These are phyloP conservation scores for Cinclus mexicanus DNA, from an alignment of 2,113 vertebrate species.

Conservation along the genomic window DNA sequence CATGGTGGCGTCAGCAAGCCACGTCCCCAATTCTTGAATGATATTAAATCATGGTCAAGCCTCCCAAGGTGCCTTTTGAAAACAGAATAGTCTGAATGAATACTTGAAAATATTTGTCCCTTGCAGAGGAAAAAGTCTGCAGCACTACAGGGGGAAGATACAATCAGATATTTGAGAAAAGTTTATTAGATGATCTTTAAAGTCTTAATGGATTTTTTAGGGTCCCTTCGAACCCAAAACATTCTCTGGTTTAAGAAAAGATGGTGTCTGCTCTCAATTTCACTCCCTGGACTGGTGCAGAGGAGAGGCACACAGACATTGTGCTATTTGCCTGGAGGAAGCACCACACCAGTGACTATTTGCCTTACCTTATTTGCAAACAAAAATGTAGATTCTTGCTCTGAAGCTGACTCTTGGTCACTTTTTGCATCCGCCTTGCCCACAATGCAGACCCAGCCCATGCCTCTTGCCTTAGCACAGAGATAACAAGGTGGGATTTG, in stretches of 20 bases:
- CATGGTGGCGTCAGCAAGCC: neutral
- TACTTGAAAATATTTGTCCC: neutral
- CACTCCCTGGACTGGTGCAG: neutral
- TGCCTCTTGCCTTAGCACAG: neutral
- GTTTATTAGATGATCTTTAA: neutral
- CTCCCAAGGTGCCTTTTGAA: neutral
- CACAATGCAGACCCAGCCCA: fast-evolving
- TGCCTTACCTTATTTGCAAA: conserved; percentile 28
- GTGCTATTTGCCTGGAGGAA: conserved; percentile 22
- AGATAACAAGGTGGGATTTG: neutral
- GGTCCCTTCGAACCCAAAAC: neutral
- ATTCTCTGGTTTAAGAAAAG: neutral
- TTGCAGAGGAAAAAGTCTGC: neutral
- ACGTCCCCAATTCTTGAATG: neutral
- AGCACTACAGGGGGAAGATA: neutral
- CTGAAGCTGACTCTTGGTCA: neutral
- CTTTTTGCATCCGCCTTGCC: neutral
- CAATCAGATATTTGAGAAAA: neutral
- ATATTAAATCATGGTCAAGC: neutral
- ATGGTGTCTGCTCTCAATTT: neutral
- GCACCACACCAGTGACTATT: conserved; percentile 25
- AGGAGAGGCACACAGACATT: fast-evolving
- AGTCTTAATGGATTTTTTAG: neutral
- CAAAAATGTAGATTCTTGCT: neutral
- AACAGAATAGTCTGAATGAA: neutral